Conservation (phyloP, 2,888 invertebrate species). For the Drosophila neonasuta region DNA sequence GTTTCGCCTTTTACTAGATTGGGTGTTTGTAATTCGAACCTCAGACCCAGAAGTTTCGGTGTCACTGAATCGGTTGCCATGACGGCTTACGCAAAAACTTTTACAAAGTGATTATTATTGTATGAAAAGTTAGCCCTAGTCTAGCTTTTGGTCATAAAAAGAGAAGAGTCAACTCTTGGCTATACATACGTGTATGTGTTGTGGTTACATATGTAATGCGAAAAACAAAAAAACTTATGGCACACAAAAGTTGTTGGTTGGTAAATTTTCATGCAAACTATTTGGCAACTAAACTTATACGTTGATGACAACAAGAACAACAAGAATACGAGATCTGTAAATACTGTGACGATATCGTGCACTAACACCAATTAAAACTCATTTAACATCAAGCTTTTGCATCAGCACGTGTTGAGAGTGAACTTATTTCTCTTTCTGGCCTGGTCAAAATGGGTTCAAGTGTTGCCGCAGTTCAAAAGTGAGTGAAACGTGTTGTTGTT, state of each 20-base stretch:
- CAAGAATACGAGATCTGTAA: constrained; percentile 13
- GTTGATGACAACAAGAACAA: constrained; percentile 46
- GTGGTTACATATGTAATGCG: constrained; percentile 50
- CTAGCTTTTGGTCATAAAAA: constrained; percentile 34
- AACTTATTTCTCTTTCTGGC: neutral
- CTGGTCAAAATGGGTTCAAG: constrained; percentile 59
- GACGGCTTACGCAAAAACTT: constrained; percentile 70
- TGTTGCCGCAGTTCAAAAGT: constrained; percentile 59
- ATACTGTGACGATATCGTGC: constrained; percentile 52
- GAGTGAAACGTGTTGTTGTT: constrained; percentile 12
- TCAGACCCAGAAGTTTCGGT: constrained; percentile 53
- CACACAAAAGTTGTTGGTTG: constrained; percentile 33
- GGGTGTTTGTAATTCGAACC: constrained; percentile 47
- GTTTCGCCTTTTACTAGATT: constrained; percentile 49
- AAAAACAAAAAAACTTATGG: constrained; percentile 50
- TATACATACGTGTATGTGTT: constrained; percentile 14
- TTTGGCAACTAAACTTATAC: constrained; percentile 49
- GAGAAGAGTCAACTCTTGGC: constrained; percentile 28
- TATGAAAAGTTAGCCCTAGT: constrained; percentile 65
- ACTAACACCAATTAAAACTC: constrained; percentile 75
- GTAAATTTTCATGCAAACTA: constrained; percentile 56
- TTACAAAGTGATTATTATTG: constrained; percentile 75
- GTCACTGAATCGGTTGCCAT: constrained; percentile 73
- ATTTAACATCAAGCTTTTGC: constrained; percentile 64
- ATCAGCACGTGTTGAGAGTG: constrained; percentile 30